These are phyloP conservation scores for Neoaliturus tenellus DNA, from an alignment of 2,888 invertebrate species.

Conservation along the genomic window DNA sequence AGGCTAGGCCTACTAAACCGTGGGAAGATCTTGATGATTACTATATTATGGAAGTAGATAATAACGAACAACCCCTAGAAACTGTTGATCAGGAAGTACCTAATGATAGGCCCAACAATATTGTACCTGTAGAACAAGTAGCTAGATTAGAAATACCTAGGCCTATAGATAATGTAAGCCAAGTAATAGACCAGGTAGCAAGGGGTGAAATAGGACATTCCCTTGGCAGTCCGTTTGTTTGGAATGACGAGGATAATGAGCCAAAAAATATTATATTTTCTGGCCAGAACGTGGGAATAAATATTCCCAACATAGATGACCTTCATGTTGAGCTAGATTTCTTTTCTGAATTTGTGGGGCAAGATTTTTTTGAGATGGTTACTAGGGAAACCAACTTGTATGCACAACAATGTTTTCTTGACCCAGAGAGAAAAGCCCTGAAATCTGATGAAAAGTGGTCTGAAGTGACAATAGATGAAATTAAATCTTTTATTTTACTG, in stretches of 20 bases:
- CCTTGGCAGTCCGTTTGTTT: neutral
- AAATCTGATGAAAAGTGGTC: neutral
- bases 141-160: too few species aligned
- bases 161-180: neutral
- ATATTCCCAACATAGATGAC: neutral
- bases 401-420: neutral
- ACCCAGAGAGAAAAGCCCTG: neutral
- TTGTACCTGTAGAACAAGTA: too few species aligned
- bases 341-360: neutral
- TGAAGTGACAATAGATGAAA: neutral
- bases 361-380: neutral
- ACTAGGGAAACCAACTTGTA: neutral
- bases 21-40: too few species aligned
- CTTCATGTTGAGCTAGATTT: neutral
- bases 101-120: too few species aligned
- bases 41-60: too few species aligned
- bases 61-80: too few species aligned
- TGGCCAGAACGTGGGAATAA: neutral
- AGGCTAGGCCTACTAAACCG: too few species aligned
- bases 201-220: neutral
- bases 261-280: neutral
- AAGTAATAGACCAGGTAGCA: neutral
- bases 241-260: neutral
- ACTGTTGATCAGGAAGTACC: too few species aligned
- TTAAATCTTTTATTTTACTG: neutral